Percentiles rank a stretch among this genome's conserved stretches.
These are phyloP conservation scores for Pionites leucogaster DNA, from an alignment of 2,113 vertebrate genomes.

Conservation along the genomic window DNA sequence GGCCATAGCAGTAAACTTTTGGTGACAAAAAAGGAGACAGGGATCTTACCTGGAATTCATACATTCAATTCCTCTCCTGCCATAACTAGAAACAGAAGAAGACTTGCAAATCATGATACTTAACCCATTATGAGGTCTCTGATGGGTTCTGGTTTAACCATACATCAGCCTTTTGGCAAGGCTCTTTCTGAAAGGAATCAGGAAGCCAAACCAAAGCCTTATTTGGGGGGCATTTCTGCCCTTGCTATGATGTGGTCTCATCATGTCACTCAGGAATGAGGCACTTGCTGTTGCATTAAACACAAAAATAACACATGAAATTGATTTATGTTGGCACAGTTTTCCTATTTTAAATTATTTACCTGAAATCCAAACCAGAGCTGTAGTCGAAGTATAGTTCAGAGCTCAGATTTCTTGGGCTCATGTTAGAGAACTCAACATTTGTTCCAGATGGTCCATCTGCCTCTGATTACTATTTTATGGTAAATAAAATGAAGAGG, in stretches of 20 bases:
- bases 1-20: neutral
- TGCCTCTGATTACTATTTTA: slow-evolving; percentile 51
- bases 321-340: slow-evolving; percentile 70
- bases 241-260: slow-evolving; percentile 57
- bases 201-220: slow-evolving; percentile 35
- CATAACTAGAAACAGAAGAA: neutral
- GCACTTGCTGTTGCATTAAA: slow-evolving; percentile 65
- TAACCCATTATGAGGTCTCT: neutral
- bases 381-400: slow-evolving; percentile 49
- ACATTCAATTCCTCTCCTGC: neutral
- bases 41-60: neutral
- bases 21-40: neutral
- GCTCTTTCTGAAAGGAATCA: slow-evolving; percentile 47
- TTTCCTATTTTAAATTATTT: slow-evolving; percentile 66
- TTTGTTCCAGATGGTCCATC: slow-evolving; percentile 55
- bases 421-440: neutral
- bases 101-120: neutral
- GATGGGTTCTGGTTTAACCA: slow-evolving; percentile 57
- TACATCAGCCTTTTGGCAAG: slow-evolving; percentile 23
- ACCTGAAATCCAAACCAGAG: slow-evolving; percentile 69
- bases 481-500: slow-evolving; percentile 27
- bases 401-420: slow-evolving; percentile 47
- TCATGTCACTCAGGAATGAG: slow-evolving; percentile 66
- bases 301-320: slow-evolving; percentile 62
- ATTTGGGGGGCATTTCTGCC: slow-evolving; percentile 47